A percentile compares a stretch with the other conserved stretches of the same genome.
Evolutionary conservation across 2,888 invertebrate genomes (phyloP).

Genomic region (Andrena chrysosceles): DNA sequence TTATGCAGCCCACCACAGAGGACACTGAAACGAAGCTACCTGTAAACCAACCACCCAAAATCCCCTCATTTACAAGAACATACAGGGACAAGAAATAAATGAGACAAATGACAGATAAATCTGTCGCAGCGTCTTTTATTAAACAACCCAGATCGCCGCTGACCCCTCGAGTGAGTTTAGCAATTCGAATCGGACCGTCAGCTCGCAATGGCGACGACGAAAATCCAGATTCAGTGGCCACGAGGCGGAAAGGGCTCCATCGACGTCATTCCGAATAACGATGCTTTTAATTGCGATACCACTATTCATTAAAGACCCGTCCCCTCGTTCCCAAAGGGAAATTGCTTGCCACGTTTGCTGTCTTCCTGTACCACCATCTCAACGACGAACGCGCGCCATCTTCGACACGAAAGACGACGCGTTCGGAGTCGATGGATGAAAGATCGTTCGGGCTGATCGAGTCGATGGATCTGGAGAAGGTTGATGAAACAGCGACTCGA

Average conservation of each 20-base stretch:
- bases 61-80: no score
- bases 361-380: neutral
- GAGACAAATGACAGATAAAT: no score
- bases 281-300: neutral
- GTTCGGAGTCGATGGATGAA: neutral
- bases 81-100: no score
- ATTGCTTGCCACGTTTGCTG: neutral
- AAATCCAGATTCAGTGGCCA: neutral
- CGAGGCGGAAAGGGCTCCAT: no score
- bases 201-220: neutral
- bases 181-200: neutral
- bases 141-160: no score
- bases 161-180: neutral
- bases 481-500: neutral
- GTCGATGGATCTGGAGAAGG: neutral
- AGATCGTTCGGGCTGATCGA: constrained; percentile 8
- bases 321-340: neutral
- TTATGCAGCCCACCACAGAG: no score
- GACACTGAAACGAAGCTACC: no score
- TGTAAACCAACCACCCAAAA: no score
- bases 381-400: neutral
- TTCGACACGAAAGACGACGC: neutral
- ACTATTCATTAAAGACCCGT: neutral
- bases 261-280: neutral
- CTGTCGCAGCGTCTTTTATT: no score